These are phyloP conservation scores for Epirrhoe tristata DNA, from an alignment of 2,888 invertebrate species.

Conservation along the genomic window DNA sequence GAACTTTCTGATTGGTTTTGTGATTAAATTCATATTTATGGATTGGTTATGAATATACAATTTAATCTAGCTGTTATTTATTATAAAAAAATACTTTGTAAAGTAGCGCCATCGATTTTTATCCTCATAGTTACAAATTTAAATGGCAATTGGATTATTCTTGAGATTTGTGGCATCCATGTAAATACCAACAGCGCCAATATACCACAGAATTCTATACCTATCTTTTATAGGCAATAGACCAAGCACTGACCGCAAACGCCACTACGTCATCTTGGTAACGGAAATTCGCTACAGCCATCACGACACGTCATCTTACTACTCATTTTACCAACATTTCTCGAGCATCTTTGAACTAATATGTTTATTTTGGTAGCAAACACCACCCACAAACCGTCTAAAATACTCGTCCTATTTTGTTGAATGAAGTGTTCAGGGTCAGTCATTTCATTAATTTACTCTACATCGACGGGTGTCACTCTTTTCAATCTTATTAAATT, in stretches of 20 bases:
- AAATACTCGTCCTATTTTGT: too few species aligned
- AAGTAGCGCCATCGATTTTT: not conserved
- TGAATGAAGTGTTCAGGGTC: too few species aligned
- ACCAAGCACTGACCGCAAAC: not conserved
- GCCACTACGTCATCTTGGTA: not conserved
- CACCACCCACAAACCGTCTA: too few species aligned
- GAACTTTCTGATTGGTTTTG: slow-evolving; percentile 1
- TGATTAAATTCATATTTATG: not conserved
- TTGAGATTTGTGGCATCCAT: too few species aligned
- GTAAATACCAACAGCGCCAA: too few species aligned
- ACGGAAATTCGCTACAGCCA: not conserved
- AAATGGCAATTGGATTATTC: too few species aligned
- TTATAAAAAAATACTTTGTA: not conserved
- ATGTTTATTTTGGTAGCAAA: too few species aligned
- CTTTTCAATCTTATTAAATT: too few species aligned
- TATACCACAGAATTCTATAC: too few species aligned
- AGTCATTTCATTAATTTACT: too few species aligned
- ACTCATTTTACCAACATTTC: not conserved
- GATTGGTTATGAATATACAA: not conserved
- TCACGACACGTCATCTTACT: not conserved
- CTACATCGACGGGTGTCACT: too few species aligned
- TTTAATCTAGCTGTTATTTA: not conserved
- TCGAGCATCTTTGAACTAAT: not conserved
- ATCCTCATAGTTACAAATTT: not conserved
- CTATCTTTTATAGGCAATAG: too few species aligned